These are phyloP conservation scores for Lasioglossum oenotherae DNA, from an alignment of 2,888 invertebrate genomes.

Conservation along the genomic window DNA sequence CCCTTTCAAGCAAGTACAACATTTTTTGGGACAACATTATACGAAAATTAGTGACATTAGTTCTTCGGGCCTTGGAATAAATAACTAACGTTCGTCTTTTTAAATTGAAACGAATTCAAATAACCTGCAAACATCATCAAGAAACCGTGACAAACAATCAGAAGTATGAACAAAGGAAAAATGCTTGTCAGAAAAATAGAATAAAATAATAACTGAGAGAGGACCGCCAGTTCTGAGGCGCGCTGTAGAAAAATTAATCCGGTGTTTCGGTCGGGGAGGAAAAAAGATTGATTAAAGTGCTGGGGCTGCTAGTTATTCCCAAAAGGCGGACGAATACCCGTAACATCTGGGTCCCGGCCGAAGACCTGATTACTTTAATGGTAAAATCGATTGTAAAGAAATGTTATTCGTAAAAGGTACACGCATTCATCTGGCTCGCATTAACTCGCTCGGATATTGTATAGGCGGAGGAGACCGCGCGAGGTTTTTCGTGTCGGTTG, in stretches of 20 bases:
- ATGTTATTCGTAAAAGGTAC: conserved; percentile 20
- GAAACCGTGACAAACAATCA: too few species aligned
- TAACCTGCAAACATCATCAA: too few species aligned
- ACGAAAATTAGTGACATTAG: too few species aligned
- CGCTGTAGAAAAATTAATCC: not conserved
- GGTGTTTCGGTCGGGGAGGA: not conserved
- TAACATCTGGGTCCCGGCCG: conserved; percentile 2
- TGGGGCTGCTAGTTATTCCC: conserved; percentile 22
- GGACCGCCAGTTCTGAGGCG: not conserved
- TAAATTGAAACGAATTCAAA: too few species aligned
- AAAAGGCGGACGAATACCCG: not conserved
- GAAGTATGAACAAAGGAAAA: too few species aligned
- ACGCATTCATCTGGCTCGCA: conserved; percentile 20
- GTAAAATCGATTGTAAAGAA: conserved; percentile 28
- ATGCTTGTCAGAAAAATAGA: too few species aligned
- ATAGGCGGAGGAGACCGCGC: conserved; percentile 7
- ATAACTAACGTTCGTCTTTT: too few species aligned
- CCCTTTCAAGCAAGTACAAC: too few species aligned
- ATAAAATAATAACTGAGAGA: not conserved
- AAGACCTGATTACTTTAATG: conserved; percentile 49
- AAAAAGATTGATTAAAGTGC: conserved; percentile 20
- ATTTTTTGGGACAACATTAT: too few species aligned
- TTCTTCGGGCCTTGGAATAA: too few species aligned
- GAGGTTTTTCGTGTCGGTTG: conserved; percentile 34
- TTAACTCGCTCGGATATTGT: conserved; percentile 29